Evolutionary conservation across 2,113 vertebrate species (phyloP), one percentile per base, ranked within the genome.

Genomic region (Brachyistius frenatus): DNA sequence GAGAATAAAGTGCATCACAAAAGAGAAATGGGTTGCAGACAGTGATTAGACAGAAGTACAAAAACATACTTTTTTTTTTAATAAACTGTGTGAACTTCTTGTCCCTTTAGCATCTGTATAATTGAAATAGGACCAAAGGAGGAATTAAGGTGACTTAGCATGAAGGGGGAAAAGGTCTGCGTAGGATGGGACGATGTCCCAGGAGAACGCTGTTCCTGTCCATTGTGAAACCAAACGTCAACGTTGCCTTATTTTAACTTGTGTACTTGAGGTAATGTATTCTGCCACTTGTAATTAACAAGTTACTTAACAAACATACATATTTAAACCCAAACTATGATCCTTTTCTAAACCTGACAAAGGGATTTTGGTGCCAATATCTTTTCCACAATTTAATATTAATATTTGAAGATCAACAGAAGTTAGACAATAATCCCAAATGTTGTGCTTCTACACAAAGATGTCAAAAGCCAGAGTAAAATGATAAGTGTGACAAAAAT

Each of bases 381-480:
- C 23, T 35, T 32, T 49, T 76, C 30, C 47, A 41, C 33, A 15
- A 55, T 37, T 53, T 50, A 33, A 36, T 10, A 5, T 16, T 5
- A 1, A 1, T 50, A 13, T 49, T 44, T 73, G 14, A 49, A 63
- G 44, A 36, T 5, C 4, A 62, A 16, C 55, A 13, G 11, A 9
- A 31, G n/a, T 54, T 54, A 31, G 53, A 31, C 23, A 3, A 4
- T 3, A 54, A 4, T 10, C 3, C 31, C 23, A 54, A 30, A 7
- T 54, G 49, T 37, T 15, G 15, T 35, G 47, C 36, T 54, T 3
- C 33, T n/a, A 44, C 3, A 1, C 30, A 23, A 11, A 33, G 52
- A 52, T 35, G 35, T 56, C 37, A 66, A 39, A 62, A 65, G 15
- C 10, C 33, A 47, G 33, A 55, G n/a, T 44, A 53, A 81, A 58